Base-by-base conservation (phyloP, 2,113 vertebrate species). In the Etheostoma spectabile region DNA sequence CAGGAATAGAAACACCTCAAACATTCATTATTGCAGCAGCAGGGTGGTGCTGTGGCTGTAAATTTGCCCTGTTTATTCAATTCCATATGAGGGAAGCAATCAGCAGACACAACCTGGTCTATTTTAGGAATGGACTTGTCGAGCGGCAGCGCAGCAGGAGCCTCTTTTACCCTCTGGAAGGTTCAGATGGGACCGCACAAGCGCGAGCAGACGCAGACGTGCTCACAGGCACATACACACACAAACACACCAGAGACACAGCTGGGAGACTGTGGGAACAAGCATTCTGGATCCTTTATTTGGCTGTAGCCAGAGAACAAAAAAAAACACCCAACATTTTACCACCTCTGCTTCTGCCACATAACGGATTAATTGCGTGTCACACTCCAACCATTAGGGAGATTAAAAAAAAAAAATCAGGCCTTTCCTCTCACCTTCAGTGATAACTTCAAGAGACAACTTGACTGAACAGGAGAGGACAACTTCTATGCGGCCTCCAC, bases 81-180 rank as follows among this genome's bases (percentile, higher is more conserved):
- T 83, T 88, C 70, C 51, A 88, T 87, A 72, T 76, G 78, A 77
- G 51, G 61, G 63, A 46, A 60, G 73, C 70, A 83, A 83, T 83
- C 81, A 62, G 77, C 71, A 80, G 70, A 91, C 83, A 74, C 71
- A 77, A 74, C 71, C 60, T 78, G 66, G 60, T 69, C 86, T 92
- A 93, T 93, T 91, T 93, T 85, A 61, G 86, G 88, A 77, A 73
- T 49, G 49, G 42, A 46, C 76, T 83, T 85, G 89, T 90, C 89
- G 87, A 86, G 86, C 82, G 66, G 55, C 51, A 84, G 66, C 83
- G 48, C 84, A 89, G 86, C 75, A 70, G 83, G 83, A 89, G 84
- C 64, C 57, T 84, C 33, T 77, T 79, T 68, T 85, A 80, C 82
- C 87, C 83, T 83, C 80, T 83, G 82, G 77, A 90, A 82, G 86